These are phyloP conservation scores for Clarias platycephalus DNA, from an alignment of 2,797 vertebrate species.

Conservation along the genomic window DNA sequence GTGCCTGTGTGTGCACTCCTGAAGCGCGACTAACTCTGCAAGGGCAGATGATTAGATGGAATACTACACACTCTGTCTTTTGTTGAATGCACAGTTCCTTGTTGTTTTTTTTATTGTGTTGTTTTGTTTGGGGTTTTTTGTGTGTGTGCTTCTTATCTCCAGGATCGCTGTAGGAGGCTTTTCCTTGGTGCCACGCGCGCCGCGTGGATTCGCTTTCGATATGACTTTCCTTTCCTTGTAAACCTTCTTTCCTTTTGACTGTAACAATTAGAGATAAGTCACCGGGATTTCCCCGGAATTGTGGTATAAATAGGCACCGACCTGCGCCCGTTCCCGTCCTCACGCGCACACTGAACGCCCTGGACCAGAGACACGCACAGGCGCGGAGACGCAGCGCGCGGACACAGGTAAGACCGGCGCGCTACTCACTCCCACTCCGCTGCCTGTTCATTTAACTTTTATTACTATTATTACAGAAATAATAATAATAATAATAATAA, in stretches of 20 bases:
- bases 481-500: too few relatives aligned
- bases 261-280: conserved; percentile 36
- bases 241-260: conserved; percentile 54
- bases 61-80: background rate
- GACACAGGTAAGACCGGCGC: conserved; percentile 12
- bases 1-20: too few relatives aligned
- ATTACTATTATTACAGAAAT: background rate
- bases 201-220: conserved; percentile 49
- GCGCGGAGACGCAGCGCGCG: background rate
- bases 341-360: background rate
- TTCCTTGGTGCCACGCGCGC: background rate
- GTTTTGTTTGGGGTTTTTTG: too few relatives aligned
- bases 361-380: background rate
- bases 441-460: background rate
- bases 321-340: conserved; percentile 4
- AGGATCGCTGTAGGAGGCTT: background rate
- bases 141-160: background rate
- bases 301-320: conserved; percentile 48
- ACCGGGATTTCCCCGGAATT: conserved; percentile 49
- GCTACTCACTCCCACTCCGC: background rate
- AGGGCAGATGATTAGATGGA: background rate
- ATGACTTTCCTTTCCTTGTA: conserved; percentile 50
- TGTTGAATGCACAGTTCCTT: background rate
- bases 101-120: too few relatives aligned
- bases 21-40: too few relatives aligned